Base-by-base conservation (phyloP, 2,797 vertebrate genomes). In the Paguma larvata region DNA sequence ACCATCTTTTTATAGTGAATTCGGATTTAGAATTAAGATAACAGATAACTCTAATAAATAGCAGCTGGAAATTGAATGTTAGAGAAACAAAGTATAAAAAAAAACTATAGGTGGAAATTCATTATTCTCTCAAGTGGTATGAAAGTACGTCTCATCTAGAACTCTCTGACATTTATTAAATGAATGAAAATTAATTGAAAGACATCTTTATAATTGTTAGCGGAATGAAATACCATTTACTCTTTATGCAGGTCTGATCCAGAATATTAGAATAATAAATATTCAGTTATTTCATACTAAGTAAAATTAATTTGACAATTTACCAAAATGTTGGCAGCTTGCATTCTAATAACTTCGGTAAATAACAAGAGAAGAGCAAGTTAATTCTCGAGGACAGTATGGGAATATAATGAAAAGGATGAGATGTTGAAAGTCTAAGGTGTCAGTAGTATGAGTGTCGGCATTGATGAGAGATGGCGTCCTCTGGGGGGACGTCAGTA, bases 171-270 rank as follows among this genome's bases (percentile, higher is more conserved):
- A 46, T n/a, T 65, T 67, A 41, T 67, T 70, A 96, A 56, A 30
- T 72, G 53, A 88, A 82, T 87, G 32, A 90, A 73, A 92, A 91
- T 32, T 94, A 80, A 84, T 56, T 44, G 68, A 72, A 19, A 6
- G 2, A 77, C 23, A 3, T 48, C 73, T 93, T 72, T 93, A 77
- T 41, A 86, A 85, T 84, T 90, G 25, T 51, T 67, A 72, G 0
- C 72, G 67, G 86, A 78, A 78, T 44, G 48, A 90, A 91, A 73
- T 38, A 85, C 11, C 18, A 91, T 72, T 67, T 77, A 59, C 27
- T 89, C 18, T 78, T 89, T 70, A 67, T 1, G 48, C 16, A 83
- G 8, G 5, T 82, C 41, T 91, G 53, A 68, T 6, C 63, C 46
- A 51, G 46, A 67, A 53, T n/a, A 72, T 48, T 89, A 77, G 72